Conservation (phyloP, 2,113 vertebrate genomes). For the Sprattus sprattus region DNA sequence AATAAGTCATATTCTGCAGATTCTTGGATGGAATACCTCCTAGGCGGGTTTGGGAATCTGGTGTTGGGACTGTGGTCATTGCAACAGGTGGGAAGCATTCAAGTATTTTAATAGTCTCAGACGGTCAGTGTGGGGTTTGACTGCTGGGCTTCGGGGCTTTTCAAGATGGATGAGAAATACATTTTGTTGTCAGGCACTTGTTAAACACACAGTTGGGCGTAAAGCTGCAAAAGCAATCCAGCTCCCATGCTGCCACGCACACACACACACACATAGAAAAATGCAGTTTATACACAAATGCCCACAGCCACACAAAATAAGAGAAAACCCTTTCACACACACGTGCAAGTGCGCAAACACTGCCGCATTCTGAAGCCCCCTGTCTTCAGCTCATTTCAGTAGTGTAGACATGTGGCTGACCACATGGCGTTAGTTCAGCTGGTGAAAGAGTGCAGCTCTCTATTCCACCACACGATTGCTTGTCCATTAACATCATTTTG, state of each 20-base stretch:
- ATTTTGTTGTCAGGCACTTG: constrained; percentile 40
- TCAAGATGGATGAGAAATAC: constrained; percentile 32
- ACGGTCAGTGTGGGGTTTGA: constrained; percentile 13
- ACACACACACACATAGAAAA: constrained; percentile 10
- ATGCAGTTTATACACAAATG: background rate
- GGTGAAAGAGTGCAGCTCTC: background rate
- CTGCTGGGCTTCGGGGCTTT: background rate
- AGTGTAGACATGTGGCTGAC: background rate
- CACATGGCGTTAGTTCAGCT: background rate
- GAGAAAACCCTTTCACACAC: background rate
- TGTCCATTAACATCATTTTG: background rate
- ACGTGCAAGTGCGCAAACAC: background rate
- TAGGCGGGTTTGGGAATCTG: background rate
- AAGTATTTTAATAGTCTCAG: background rate
- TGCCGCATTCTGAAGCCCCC: background rate
- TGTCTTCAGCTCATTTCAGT: background rate
- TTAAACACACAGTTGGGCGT: constrained; percentile 49
- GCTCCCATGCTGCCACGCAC: background rate
- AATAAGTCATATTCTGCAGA: constrained; percentile 6
- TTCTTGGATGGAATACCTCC: background rate
- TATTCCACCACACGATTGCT: background rate
- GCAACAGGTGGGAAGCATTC: background rate
- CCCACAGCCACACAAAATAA: background rate
- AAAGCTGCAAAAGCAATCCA: constrained; percentile 44
- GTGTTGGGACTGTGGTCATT: background rate